A percentile compares a stretch with the other conserved stretches of the same genome.
phyloP scores from a whole-genome alignment of 2,797 vertebrate genomes.

The Sebastes matsubarae region DNA sequence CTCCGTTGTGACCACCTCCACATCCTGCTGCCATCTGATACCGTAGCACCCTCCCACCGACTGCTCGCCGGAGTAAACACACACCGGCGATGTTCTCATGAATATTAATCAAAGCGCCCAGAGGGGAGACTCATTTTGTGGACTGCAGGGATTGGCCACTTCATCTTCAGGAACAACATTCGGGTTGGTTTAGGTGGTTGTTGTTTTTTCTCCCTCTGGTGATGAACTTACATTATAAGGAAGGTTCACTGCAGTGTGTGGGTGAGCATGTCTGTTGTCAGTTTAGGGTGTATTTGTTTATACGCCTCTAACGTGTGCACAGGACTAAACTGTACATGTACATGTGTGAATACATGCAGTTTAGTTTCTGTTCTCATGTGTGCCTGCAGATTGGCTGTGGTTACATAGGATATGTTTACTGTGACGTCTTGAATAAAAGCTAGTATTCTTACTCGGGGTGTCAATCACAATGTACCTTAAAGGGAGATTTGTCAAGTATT shows the following conservation, averaged over 20 bases:
- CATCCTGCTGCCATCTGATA: conserved; percentile 25
- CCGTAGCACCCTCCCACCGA: background rate
- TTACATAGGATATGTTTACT: background rate
- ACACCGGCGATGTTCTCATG: conserved; percentile 50
- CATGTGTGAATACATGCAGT: background rate
- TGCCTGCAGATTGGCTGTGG: background rate
- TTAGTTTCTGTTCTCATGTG: background rate
- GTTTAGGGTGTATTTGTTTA: background rate
- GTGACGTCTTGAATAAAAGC: background rate
- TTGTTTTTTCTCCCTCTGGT: background rate
- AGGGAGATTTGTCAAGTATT: too few relatives aligned
- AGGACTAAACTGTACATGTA: background rate
- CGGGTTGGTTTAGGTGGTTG: conserved; percentile 13
- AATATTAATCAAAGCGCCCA: conserved; percentile 70
- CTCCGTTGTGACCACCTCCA: conserved; percentile 13
- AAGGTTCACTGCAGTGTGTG: background rate
- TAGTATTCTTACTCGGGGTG: background rate
- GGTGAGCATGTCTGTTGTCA: background rate
- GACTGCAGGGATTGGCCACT: conserved; percentile 52
- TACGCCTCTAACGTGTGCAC: background rate
- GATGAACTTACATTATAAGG: conserved; percentile 21
- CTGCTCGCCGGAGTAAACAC: conserved; percentile 30
- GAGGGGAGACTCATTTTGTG: conserved; percentile 42
- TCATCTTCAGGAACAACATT: conserved; percentile 50
- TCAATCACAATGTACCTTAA: too few relatives aligned